These are phyloP conservation scores for Acrocephalus arundinaceus DNA, from an alignment of 2,113 vertebrate genomes.

Conservation along the genomic window DNA sequence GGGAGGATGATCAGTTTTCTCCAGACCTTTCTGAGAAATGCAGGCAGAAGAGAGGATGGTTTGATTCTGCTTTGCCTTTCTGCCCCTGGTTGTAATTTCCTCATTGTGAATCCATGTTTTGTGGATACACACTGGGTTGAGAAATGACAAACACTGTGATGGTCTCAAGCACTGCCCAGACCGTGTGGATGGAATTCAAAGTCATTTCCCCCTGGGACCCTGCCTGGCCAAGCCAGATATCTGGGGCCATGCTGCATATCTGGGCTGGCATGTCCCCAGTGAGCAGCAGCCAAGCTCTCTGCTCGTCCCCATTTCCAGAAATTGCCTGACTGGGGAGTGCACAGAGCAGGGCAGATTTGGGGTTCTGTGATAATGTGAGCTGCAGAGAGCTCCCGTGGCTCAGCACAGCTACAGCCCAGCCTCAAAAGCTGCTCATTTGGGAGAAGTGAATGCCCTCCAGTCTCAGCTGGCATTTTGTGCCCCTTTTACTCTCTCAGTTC, in stretches of 20 bases:
- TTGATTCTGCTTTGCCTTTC: background rate
- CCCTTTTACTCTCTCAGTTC: constrained; percentile 53
- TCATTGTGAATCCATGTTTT: background rate
- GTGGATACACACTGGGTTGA: background rate
- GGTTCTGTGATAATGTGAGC: background rate
- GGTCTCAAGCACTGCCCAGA: background rate
- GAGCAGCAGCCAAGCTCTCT: background rate
- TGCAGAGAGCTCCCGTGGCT: constrained; percentile 48
- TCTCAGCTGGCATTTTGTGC: constrained; percentile 54
- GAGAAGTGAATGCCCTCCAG: constrained; percentile 47
- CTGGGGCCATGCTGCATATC: background rate
- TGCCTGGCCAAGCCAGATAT: background rate
- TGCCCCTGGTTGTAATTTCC: background rate
- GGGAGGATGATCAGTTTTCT: background rate
- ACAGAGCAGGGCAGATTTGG: background rate
- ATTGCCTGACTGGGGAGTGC: background rate
- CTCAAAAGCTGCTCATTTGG: constrained; percentile 7
- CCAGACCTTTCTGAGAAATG: background rate
- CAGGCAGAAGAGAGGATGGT: background rate
- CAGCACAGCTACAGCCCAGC: background rate
- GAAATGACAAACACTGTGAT: background rate
- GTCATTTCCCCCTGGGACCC: background rate
- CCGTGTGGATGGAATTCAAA: background rate
- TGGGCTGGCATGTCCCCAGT: background rate
- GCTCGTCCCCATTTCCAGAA: background rate